Conservation (phyloP, 2,797 vertebrate genomes). For the Siniperca scherzeri region DNA sequence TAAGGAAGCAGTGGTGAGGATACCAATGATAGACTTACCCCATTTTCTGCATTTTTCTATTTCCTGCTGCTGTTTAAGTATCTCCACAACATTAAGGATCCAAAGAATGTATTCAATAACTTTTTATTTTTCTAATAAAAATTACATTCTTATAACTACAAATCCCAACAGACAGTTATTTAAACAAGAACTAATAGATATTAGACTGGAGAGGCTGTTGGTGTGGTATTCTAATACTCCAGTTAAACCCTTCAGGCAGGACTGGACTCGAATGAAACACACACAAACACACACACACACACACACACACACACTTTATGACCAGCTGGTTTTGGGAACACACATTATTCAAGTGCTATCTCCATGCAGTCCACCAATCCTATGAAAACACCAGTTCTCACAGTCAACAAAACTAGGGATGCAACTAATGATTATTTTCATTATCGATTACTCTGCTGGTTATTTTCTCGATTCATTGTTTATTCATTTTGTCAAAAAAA, state of each 20-base stretch:
- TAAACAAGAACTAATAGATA: not conserved
- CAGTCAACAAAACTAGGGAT: not conserved
- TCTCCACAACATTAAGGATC: not conserved
- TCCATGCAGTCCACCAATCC: not conserved
- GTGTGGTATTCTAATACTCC: not conserved
- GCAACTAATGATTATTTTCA: too few relatives aligned
- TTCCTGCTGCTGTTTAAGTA: not conserved
- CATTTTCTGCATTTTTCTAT: not conserved
- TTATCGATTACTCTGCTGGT: too few relatives aligned
- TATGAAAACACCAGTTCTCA: not conserved
- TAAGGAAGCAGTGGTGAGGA: too few relatives aligned
- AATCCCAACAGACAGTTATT: not conserved
- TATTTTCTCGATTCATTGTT: too few relatives aligned
- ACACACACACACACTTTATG: slow-evolving; percentile 2
- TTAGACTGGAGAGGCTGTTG: not conserved
- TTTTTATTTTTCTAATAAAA: not conserved
- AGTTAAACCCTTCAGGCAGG: slow-evolving; percentile 29
- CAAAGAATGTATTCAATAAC: not conserved
- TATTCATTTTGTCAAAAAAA: too few relatives aligned
- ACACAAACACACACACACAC: not conserved
- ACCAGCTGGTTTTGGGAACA: not conserved
- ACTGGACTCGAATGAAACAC: slow-evolving; percentile 17
- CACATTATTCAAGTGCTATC: not conserved
- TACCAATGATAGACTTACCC: too few relatives aligned
- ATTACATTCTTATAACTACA: not conserved